Evolutionary conservation across 1,140 invertebrate species (phyloP).

Genomic region (Apolygus lucorum): DNA sequence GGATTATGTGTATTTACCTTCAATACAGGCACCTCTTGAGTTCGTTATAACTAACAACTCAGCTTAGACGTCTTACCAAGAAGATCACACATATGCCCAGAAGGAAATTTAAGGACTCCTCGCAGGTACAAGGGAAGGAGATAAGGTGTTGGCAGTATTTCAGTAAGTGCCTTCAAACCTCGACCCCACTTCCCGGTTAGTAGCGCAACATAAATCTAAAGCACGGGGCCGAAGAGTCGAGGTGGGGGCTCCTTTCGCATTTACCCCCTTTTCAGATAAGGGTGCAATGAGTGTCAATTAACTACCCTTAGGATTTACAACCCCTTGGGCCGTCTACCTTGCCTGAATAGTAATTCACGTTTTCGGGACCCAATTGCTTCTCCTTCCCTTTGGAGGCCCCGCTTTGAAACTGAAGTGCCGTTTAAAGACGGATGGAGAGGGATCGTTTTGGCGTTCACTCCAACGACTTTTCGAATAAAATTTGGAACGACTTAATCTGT

Average conservation of each 20-base stretch:
- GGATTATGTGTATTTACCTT: too few relatives aligned
- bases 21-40: too few relatives aligned
- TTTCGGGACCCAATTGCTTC: background rate
- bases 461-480: too few relatives aligned
- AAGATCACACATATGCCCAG: too few relatives aligned
- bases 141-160: background rate
- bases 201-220: background rate
- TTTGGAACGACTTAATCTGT: too few relatives aligned
- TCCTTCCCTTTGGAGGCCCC: background rate
- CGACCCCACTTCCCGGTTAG: background rate
- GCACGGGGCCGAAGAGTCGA: background rate
- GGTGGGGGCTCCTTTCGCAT: background rate
- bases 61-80: too few relatives aligned
- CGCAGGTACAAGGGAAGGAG: too few relatives aligned
- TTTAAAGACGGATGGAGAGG: background rate
- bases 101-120: too few relatives aligned
- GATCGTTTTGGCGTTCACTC: background rate
- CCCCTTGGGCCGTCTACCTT: background rate
- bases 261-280: background rate
- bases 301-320: background rate
- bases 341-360: background rate
- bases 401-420: background rate
- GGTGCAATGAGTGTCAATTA: background rate
- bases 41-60: too few relatives aligned
- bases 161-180: background rate